Evolutionary conservation across 2,888 invertebrate species (phyloP).

Genomic region (Leptinotarsa haldemani): DNA sequence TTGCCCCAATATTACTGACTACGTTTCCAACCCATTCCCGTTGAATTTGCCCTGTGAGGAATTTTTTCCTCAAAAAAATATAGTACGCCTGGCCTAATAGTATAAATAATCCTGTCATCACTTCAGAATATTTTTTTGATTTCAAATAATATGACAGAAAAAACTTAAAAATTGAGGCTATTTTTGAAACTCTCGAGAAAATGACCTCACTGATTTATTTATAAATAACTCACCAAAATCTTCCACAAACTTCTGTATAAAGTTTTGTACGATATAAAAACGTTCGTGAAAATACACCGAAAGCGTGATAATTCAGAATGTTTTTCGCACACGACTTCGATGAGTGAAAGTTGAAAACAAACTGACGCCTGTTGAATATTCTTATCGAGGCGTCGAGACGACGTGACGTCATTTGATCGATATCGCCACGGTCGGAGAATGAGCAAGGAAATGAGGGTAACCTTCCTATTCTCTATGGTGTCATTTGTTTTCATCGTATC

Average conservation of each 20-base stretch:
- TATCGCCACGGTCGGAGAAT: constrained; percentile 29
- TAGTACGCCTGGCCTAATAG: too few relatives aligned
- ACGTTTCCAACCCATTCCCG: too few relatives aligned
- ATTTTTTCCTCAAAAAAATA: too few relatives aligned
- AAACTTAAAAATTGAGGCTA: not conserved
- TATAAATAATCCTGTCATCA: too few relatives aligned
- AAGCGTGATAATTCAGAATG: constrained; percentile 13
- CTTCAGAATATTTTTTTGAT: too few relatives aligned
- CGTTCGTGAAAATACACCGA: not conserved
- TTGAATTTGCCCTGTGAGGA: too few relatives aligned
- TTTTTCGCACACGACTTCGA: constrained; percentile 31
- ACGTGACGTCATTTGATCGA: constrained; percentile 41
- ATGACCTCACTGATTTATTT: too few relatives aligned
- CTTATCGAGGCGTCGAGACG: constrained; percentile 54
- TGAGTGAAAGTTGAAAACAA: constrained; percentile 39
- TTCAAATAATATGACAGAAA: not conserved
- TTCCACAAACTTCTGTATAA: not conserved
- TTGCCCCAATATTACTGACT: too few relatives aligned
- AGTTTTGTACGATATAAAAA: not conserved
- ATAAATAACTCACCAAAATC: not conserved
- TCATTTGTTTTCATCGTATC: too few relatives aligned
- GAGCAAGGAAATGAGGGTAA: constrained; percentile 7
- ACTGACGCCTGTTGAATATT: constrained; percentile 57
- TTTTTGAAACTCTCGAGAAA: too few relatives aligned
- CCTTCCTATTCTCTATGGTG: not conserved